phyloP scores from a whole-genome alignment of 2,797 vertebrate genomes.

The Sarcoramphus papa region DNA sequence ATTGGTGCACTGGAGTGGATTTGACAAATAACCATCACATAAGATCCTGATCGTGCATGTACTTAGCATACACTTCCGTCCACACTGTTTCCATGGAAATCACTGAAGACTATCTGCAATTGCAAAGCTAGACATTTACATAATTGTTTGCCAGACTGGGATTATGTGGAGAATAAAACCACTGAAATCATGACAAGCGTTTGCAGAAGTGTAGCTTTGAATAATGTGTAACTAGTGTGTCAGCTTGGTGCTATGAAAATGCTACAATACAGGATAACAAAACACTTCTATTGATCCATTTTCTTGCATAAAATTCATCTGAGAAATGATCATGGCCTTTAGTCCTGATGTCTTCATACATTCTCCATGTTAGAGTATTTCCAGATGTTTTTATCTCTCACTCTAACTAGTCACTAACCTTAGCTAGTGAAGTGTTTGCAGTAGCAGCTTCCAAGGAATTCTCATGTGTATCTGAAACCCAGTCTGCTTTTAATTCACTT shows the following conservation, averaged over 20 bases:
- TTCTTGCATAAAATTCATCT: not conserved
- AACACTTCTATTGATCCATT: not conserved
- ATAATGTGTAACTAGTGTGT: not conserved
- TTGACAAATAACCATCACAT: not conserved
- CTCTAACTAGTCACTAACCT: not conserved
- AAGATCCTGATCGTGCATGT: not conserved
- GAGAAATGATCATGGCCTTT: not conserved
- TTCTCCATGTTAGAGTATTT: not conserved
- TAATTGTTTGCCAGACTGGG: not conserved
- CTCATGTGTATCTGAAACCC: not conserved
- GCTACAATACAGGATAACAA: not conserved
- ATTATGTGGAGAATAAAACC: not conserved
- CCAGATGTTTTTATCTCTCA: not conserved
- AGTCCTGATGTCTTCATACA: not conserved
- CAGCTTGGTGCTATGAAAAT: not conserved
- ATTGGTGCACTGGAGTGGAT: not conserved
- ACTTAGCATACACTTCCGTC: not conserved
- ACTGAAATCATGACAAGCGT: not conserved
- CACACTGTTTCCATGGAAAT: constrained; percentile 18
- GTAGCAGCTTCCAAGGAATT: not conserved
- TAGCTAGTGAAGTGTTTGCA: not conserved
- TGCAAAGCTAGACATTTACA: not conserved
- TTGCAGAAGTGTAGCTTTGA: not conserved
- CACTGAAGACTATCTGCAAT: not conserved
- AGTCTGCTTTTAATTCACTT: not conserved